Conservation (phyloP, 2,113 vertebrate genomes). For the Spheniscus mendiculus region DNA sequence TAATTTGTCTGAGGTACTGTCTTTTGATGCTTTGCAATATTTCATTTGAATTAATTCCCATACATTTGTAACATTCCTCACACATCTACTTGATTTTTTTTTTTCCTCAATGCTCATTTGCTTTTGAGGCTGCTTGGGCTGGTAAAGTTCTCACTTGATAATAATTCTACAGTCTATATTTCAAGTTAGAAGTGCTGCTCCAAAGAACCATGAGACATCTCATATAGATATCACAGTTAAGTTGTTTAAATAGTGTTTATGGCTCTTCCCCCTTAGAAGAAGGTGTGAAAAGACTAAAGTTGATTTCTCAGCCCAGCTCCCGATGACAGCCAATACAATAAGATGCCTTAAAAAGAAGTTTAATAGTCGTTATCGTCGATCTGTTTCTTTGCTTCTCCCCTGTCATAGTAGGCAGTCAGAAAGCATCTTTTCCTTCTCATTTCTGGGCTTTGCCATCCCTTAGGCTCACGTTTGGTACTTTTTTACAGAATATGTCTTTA, state of each 20-base stretch:
- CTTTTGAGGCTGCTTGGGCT: background rate
- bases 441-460: background rate
- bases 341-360: background rate
- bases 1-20: background rate
- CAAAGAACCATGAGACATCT: background rate
- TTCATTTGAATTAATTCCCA: background rate
- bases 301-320: background rate
- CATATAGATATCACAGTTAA: background rate
- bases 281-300: background rate
- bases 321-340: background rate
- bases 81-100: background rate
- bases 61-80: background rate
- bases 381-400: background rate
- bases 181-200: background rate
- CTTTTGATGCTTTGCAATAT: background rate
- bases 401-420: background rate
- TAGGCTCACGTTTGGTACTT: background rate
- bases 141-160: background rate
- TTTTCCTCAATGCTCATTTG: background rate
- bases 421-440: background rate
- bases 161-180: background rate
- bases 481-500: background rate
- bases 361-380: background rate
- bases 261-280: background rate
- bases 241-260: background rate